Evolutionary conservation across 30 jellyfish, hydroid and myxozoan genomes (phyloP).

Genomic region (Cassiopea andromeda): DNA sequence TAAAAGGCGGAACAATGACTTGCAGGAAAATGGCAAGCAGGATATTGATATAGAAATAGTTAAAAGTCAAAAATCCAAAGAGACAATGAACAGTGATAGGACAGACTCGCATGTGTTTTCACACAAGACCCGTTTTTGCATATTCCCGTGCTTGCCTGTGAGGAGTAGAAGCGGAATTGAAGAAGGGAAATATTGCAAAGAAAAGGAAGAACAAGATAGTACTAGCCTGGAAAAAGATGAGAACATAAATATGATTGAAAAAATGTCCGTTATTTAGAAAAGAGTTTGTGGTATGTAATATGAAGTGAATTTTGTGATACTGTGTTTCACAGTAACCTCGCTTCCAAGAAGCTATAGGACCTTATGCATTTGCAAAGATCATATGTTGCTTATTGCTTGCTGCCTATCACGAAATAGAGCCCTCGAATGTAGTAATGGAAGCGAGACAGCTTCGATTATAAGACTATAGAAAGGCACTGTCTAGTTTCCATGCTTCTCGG

Average conservation of each 20-base stretch:
- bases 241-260: not conserved
- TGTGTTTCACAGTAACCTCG: not conserved
- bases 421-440: too few species aligned
- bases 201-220: not conserved
- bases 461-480: too few species aligned
- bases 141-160: conserved; percentile 59
- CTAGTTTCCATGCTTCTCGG: too few species aligned
- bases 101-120: conserved; percentile 33
- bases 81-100: not conserved
- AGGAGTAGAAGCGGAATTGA: conserved; percentile 58
- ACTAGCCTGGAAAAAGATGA: not conserved
- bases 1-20: not conserved
- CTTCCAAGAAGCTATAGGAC: not conserved
- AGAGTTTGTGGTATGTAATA: too few species aligned
- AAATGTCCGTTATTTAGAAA: conserved; percentile 33
- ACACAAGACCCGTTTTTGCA: conserved; percentile 36
- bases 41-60: not conserved
- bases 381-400: not conserved
- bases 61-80: not conserved
- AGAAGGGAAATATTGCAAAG: conserved; percentile 57
- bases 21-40: not conserved
- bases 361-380: not conserved
- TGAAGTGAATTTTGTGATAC: not conserved
- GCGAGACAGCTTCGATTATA: too few species aligned
- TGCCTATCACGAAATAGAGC: not conserved